Percentiles rank a stretch among this genome's conserved stretches.
Evolutionary conservation across 2,113 vertebrate species (phyloP).

Genomic region (Psittacara wagleri): DNA sequence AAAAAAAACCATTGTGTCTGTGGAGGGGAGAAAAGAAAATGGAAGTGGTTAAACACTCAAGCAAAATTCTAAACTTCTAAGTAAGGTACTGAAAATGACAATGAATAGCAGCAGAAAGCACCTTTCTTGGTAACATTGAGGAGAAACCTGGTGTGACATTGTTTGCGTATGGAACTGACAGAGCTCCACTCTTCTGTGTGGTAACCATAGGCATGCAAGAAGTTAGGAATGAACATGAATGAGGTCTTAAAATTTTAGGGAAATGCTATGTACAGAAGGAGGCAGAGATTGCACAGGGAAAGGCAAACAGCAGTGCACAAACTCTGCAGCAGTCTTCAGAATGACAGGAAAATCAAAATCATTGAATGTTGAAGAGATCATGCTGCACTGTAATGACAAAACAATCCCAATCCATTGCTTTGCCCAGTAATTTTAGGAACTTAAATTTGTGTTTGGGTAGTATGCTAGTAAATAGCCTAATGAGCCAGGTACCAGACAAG

Average conservation of each 20-base stretch:
- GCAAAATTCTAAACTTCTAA: background rate
- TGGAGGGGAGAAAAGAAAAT: background rate
- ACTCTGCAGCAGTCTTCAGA: background rate
- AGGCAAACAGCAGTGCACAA: background rate
- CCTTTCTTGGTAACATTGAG: background rate
- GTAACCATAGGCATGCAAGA: background rate
- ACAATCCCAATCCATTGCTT: background rate
- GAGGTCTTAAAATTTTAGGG: background rate
- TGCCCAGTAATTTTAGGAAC: background rate
- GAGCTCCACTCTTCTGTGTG: background rate
- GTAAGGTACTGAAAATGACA: background rate
- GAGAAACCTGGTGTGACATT: background rate
- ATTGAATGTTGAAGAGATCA: background rate
- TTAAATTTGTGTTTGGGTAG: background rate
- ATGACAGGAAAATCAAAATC: background rate
- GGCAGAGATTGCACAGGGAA: background rate
- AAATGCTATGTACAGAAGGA: background rate
- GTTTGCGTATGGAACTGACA: background rate
- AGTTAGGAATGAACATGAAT: background rate
- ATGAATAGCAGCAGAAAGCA: background rate
- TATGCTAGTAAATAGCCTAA: background rate
- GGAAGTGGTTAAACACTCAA: background rate
- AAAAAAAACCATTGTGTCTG: background rate
- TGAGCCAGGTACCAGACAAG: background rate
- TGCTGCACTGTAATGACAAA: background rate